Evolutionary conservation across 2,888 invertebrate species (phyloP).

Genomic region (Drosophila diplacantha): DNA sequence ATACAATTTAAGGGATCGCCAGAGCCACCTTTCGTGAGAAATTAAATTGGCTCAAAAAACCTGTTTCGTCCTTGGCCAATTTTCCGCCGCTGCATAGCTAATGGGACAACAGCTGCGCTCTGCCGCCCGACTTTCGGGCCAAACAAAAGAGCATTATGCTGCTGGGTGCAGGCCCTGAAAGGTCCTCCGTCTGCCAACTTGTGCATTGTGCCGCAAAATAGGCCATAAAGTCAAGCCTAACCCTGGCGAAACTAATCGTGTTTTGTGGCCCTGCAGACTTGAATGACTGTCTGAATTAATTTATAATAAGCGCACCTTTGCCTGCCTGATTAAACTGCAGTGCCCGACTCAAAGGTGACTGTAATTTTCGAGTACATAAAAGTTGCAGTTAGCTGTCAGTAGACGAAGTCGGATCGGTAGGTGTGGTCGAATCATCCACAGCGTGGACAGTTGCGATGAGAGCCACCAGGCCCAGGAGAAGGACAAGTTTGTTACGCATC

Average conservation of each 20-base stretch:
- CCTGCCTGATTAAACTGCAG: slow-evolving; percentile 49
- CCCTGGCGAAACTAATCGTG: slow-evolving; percentile 50
- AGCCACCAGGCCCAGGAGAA: background rate
- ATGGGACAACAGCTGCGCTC: slow-evolving; percentile 39
- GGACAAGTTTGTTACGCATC: slow-evolving; percentile 7
- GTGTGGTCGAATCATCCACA: background rate
- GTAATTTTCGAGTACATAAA: background rate
- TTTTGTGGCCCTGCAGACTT: slow-evolving; percentile 31
- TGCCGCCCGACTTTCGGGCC: slow-evolving; percentile 15
- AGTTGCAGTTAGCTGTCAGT: background rate
- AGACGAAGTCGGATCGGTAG: background rate
- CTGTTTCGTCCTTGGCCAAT: slow-evolving; percentile 28
- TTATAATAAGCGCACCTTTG: slow-evolving; percentile 53
- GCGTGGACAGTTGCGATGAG: slow-evolving; percentile 4
- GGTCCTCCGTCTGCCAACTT: slow-evolving; percentile 16
- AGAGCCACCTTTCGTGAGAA: slow-evolving; percentile 8
- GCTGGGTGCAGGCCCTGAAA: slow-evolving; percentile 21
- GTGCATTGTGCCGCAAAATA: slow-evolving; percentile 25
- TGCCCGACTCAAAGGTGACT: slow-evolving; percentile 4
- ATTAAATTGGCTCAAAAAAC: slow-evolving; percentile 29
- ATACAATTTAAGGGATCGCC: slow-evolving; percentile 20
- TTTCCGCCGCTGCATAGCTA: slow-evolving; percentile 36
- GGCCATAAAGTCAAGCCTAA: slow-evolving; percentile 40
- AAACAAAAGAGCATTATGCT: slow-evolving; percentile 33
- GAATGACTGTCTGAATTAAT: slow-evolving; percentile 51